phyloP scores from a whole-genome alignment of 2,888 invertebrate genomes.

The Branchellion lobata region DNA sequence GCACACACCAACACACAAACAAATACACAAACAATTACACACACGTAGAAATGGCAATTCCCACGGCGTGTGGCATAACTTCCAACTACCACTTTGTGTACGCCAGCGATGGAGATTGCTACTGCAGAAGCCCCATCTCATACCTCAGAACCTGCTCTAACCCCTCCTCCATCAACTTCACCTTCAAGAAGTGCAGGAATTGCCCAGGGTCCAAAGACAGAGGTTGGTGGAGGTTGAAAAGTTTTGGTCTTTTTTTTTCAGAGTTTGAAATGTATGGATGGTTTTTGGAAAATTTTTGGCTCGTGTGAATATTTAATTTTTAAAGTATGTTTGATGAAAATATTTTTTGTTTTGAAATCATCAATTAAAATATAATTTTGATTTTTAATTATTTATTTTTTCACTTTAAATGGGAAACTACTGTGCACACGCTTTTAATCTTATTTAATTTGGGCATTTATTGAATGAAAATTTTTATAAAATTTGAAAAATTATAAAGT shows the following conservation, averaged over 20 bases:
- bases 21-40: neutral
- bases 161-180: neutral
- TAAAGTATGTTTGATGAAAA: too few relatives aligned
- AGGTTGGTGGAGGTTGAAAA: neutral
- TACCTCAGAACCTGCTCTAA: constrained; percentile 16
- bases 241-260: neutral
- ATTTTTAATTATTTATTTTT: too few relatives aligned
- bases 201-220: constrained; percentile 8
- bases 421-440: too few relatives aligned
- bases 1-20: too few relatives aligned
- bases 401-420: too few relatives aligned
- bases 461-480: too few relatives aligned
- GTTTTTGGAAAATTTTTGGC: neutral
- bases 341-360: too few relatives aligned
- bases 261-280: neutral
- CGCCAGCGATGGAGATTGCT: constrained; percentile 17
- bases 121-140: constrained; percentile 22
- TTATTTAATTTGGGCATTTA: too few relatives aligned
- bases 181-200: constrained; percentile 13
- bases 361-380: too few relatives aligned
- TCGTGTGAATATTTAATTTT: too few relatives aligned
- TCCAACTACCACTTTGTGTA: constrained; percentile 27
- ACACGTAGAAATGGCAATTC: neutral
- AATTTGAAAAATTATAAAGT: too few relatives aligned
- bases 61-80: neutral